Base-by-base conservation (phyloP, 2,888 invertebrate genomes). In the Tenthredo notha region DNA sequence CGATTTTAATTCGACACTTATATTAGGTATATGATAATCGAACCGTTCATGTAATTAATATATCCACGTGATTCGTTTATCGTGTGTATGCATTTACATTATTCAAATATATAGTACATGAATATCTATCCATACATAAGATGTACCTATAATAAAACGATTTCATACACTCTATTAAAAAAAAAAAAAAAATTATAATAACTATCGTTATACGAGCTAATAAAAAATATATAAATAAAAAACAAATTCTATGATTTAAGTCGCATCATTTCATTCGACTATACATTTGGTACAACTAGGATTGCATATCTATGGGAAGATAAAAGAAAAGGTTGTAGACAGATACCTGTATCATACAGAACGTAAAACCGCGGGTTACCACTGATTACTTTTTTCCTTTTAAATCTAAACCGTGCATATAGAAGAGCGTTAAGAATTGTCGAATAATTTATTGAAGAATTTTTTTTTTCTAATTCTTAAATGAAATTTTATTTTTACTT, bases 331-430 rank as follows among this genome's bases (percentile, higher is more conserved):
- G 67, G 67, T 67, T 67, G 12, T 25, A 25, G 21, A 21, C 9
- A 58, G 29, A 29, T 29, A 29, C 29, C 2, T n/a, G 1, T 21
- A 21, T 21, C n/a, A 7, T 12, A 25, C 33, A 67, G 29, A 67
- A 67, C 67, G 67, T 67, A 67, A 67, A 67, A 67, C 67, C 67
- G 67, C 67, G 67, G 67, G 67, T 67, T 33, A 67, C 67, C 67
- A 33, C 29, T 67, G 67, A 67, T 67, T 67, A 33, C 67, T 33
- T 67, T 54, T 54, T 54, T 2, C n/a, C n/a, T 25, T 21, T 25
- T 21, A 61, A 21, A 61, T 33, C 15, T 18, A 18, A 29, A 50
- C 12, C 2, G 43, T 12, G 43, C 43, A 43, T 47, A 47, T n/a
- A n/a, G n/a, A 54, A 54, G 18, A 54, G 7, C n/a, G 10, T 54